Base-by-base conservation (phyloP, 2,888 invertebrate species). In the Morinoia aosen region DNA sequence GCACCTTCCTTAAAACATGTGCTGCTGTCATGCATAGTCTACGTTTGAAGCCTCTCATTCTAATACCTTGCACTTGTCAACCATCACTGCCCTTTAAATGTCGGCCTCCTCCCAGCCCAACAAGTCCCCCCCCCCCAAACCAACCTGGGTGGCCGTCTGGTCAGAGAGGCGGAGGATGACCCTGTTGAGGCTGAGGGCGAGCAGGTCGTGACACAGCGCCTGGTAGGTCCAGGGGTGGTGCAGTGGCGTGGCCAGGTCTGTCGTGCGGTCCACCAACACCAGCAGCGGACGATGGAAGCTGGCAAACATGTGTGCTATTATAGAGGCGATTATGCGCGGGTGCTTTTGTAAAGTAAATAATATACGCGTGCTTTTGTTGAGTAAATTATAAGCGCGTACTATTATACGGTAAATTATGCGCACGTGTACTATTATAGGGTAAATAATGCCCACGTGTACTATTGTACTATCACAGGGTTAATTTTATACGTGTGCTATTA, bases 181-280 rank as follows among this genome's bases (percentile, higher is more conserved):
- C 96, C 99, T 98, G 97, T 99, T 99, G 96, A 99, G 97, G 16
- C 99, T 98, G 97, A 99, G 98, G 97, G 99, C 99, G 96, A 99
- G 97, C 10, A 99, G 98, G 98, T 99, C 99, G 97, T 99, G 99
- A 57, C 99, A 98, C 95, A 99, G 97, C 0, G 99, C 99, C 97
- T 99, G 99, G 97, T 99, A 99, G 0, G 99, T 99, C 99, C 99
- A 99, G 0, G 99, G 99, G 97, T 99, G 99, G 98, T 99, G 99
- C 96, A 99, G 97, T 57, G 99, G 99, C 91, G 99, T 99, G 2
- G 99, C 99, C 98, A 99, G 98, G 97, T 99, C 99, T 96, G 99
- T 96, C 97, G 99, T 99, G 96, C 99, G 98, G 97, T 99, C 99
- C 95, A 99, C 97, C 96, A 99, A 97, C 96, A 99, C 98, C 64